Conservation (phyloP, 2,113 vertebrate species). For the Pseudorectes ferrugineus region DNA sequence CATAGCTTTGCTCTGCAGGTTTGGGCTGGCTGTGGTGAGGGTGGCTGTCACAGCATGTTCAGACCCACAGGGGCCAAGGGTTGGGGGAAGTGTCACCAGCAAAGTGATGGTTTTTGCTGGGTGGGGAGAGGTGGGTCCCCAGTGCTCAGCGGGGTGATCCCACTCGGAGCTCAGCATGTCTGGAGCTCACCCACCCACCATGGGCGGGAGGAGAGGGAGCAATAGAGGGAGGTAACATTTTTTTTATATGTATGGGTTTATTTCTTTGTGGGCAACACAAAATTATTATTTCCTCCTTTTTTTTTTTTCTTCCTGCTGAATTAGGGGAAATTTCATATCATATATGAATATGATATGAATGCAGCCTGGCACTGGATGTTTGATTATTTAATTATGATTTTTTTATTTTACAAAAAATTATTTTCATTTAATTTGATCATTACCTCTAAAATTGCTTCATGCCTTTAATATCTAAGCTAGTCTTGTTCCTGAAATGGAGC, state of each 20-base stretch:
- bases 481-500: neutral
- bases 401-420: neutral
- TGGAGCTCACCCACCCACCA: neutral
- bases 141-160: neutral
- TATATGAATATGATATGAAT: too few relatives aligned
- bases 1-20: neutral
- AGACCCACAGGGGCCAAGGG: too few relatives aligned
- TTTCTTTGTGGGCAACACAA: neutral
- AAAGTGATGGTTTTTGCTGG: neutral
- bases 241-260: neutral
- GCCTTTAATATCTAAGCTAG: neutral
- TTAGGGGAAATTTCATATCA: neutral
- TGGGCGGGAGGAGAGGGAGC: fast-evolving
- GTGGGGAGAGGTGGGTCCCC: neutral
- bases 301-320: neutral
- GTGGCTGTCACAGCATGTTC: fast-evolving
- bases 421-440: neutral
- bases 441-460: neutral
- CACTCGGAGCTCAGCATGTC: fast-evolving
- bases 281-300: neutral
- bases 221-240: neutral
- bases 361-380: neutral
- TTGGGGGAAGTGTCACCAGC: neutral
- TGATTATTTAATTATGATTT: neutral
- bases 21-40: neutral